Percentiles rank a stretch among this genome's conserved stretches.
phyloP scores from a whole-genome alignment of 1,140 invertebrate species.

The Lysiphlebus fabarum region DNA sequence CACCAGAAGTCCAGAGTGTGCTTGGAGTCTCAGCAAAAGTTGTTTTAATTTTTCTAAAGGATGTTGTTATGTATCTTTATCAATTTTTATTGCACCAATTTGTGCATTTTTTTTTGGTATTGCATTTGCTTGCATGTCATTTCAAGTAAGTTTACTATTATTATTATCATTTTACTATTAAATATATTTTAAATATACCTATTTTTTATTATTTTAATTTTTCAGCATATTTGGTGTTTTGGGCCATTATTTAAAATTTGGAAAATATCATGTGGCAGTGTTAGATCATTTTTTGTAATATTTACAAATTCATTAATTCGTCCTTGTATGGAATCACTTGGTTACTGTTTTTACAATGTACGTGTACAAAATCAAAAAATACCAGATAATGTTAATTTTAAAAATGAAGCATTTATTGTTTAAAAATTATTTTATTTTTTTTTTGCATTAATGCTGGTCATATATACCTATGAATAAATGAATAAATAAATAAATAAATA shows the following conservation, averaged over 20 bases:
- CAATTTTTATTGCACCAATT: conserved; percentile 65
- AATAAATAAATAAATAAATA: too few species aligned
- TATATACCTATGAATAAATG: too few species aligned
- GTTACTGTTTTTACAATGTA: conserved; percentile 65
- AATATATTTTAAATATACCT: not conserved
- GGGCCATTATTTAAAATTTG: conserved; percentile 64
- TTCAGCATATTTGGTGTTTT: conserved; percentile 72
- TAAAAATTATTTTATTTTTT: conserved; percentile 32
- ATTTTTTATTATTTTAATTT: conserved; percentile 29
- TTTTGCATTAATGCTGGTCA: too few species aligned
- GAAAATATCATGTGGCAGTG: conserved; percentile 66
- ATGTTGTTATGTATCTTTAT: conserved; percentile 69
- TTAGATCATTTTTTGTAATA: conserved; percentile 58
- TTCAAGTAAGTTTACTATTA: conserved; percentile 58
- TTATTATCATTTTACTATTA: not conserved
- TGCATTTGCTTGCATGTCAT: conserved; percentile 71
- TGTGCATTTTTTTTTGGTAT: conserved; percentile 68
- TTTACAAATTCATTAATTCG: conserved; percentile 62
- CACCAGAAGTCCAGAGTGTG: conserved; percentile 69
- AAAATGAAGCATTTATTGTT: conserved; percentile 56
- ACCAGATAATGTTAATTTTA: conserved; percentile 44
- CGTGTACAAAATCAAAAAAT: conserved; percentile 59
- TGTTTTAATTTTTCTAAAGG: conserved; percentile 69
- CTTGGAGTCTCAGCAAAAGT: conserved; percentile 68
- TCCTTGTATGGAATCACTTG: conserved; percentile 62